Evolutionary conservation across 2,797 vertebrate species (phyloP), one percentile per base, ranked within the genome.

Genomic region (Adelosebastes latens): DNA sequence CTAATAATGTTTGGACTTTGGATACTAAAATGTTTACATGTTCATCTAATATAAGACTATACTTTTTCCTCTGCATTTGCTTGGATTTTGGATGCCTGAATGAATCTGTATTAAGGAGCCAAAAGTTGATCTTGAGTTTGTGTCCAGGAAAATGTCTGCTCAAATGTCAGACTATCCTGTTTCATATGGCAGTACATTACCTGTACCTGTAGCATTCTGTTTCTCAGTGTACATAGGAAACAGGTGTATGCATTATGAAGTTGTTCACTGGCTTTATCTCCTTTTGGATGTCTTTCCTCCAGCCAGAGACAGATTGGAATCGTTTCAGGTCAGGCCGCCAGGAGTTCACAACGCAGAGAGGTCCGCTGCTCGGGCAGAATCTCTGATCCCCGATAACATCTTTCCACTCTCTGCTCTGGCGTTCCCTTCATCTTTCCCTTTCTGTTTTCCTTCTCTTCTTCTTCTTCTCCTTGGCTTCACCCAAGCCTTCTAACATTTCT

Each of bases 331-430:
- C 80, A 88, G 88, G 83, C 85, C 69, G 52, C 89, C 90, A 88
- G 85, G 91, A 94, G 88, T 91, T 93, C 87, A 84, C 87, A 81
- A 84, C 29, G 78, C 82, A 85, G 77, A 87, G 81, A 90, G 88
- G 90, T 87, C 88, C 42, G 42, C 79, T 72, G 89, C 87, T 88
- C 85, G 85, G 89, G 89, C 87, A 68, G 80, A 88, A 87, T 92
- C 89, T 93, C 88, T 92, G 90, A 93, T 94, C 87, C 80, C 78
- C 3, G 92, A 94, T 94, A 93, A 82, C 84, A 92, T 94, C 93
- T 91, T 83, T 89, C 80, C 77, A 81, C 87, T 89, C 69, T 88
- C 82, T 89, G 84, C 87, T 83, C 82, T 52, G 83, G 70, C 72
- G 75, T 88, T 84, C 79, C 87, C 82, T 92, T 92, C 88, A 90